Evolutionary conservation across 2,113 vertebrate genomes (phyloP), one percentile per base, ranked within the genome.

Genomic region (Boulengerochromis microlepis): DNA sequence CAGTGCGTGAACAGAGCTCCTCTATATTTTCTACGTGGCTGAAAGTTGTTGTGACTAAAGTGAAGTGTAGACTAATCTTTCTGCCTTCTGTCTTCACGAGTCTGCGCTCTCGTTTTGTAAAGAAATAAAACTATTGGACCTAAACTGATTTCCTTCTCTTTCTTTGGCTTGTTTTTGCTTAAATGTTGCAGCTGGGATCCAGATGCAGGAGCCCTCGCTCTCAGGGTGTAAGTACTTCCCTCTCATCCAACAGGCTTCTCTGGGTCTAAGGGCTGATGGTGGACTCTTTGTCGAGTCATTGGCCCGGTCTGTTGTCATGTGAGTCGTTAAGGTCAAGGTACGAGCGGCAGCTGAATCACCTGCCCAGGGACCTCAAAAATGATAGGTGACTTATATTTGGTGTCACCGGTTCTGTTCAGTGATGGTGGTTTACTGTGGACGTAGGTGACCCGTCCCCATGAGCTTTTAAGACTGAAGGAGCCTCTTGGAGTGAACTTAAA

Each of bases 21-120:
- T 88, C 81, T 91, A 84, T 87, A 87, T 91, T 91, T 90, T 89
- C 29, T 87, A 82, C 87, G 81, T 93, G 80, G 47, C 82, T 90
- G 82, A 86, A 92, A 89, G 89, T 86, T 81, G 80, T 89, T 5
- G 19, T 85, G 66, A 85, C 19, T 9, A 90, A 85, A 7, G 57
- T 81, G 76, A 92, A 78, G 66, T 83, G 78, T 83, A 87, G 33
- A 86, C 82, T 86, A 87, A 7, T 80, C 83, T 86, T 76, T 81
- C 80, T 84, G 83, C 90, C 87, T 74, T 80, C 74, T 78, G 80
- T 90, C 56, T 90, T 88, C 88, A 50, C 16, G 22, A 86, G 81
- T 86, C 64, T 3, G 66, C 19, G 56, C 80, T 89, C 87, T 84
- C 64, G 42, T 87, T 90, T 90, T 90, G 42, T 92, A 89, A 89